These are phyloP conservation scores for Leucoraja ocellata DNA, from an alignment of 2,797 vertebrate genomes.

Conservation along the genomic window DNA sequence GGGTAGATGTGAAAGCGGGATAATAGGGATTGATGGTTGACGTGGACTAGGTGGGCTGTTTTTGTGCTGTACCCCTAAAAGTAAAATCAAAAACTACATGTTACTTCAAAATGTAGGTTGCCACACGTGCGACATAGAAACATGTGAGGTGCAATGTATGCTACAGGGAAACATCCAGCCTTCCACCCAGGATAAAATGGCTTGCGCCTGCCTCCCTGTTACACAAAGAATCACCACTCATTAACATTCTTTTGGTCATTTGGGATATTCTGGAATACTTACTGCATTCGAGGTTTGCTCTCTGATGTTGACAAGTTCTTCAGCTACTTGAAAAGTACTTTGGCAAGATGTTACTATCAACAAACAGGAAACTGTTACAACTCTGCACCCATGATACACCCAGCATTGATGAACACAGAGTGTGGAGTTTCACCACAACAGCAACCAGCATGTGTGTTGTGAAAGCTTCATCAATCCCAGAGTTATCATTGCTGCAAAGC, in stretches of 20 bases:
- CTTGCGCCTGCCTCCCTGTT: no score
- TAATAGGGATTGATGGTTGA: no score
- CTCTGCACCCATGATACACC: not conserved
- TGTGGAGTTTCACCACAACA: not conserved
- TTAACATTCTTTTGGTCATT: slow-evolving; percentile 11
- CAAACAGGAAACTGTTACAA: slow-evolving; percentile 4
- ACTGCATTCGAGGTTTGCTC: not conserved
- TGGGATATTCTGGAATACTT: slow-evolving; percentile 1
- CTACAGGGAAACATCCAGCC: no score
- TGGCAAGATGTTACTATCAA: not conserved
- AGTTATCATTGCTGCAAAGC: not conserved
- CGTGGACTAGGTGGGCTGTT: no score
- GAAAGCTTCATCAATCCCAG: not conserved
- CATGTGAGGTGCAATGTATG: no score
- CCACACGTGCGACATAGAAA: no score
- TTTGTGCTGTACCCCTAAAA: no score
- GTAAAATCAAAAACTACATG: no score
- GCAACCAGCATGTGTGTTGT: not conserved
- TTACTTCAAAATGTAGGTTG: no score
- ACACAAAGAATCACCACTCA: not conserved
- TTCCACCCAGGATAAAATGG: not conserved
- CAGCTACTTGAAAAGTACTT: slow-evolving; percentile 19
- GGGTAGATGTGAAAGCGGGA: no score
- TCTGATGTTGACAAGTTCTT: not conserved
- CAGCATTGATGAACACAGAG: not conserved